Conservation (phyloP, 2,888 invertebrate genomes). For the Scelioninae gen. 1 region DNA sequence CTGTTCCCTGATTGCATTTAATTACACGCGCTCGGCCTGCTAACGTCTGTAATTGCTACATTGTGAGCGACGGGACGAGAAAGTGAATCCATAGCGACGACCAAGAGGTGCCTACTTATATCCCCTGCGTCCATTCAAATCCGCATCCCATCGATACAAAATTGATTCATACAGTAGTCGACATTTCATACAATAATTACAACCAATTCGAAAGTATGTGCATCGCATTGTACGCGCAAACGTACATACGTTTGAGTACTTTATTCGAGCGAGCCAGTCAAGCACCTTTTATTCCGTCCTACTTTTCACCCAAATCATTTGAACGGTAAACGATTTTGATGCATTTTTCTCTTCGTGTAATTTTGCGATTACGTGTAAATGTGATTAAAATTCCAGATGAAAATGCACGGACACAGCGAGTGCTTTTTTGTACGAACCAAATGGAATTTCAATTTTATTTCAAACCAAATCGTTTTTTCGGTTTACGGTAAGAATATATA, state of each 20-base stretch:
- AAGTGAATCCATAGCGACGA: conserved; percentile 64
- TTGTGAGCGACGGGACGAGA: conserved; percentile 76
- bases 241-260: conserved; percentile 51
- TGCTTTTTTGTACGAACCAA: conserved; percentile 34
- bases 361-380: conserved; percentile 53
- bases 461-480: background rate
- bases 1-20: conserved; percentile 83
- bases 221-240: conserved; percentile 53
- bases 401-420: conserved; percentile 31
- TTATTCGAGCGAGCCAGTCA: conserved; percentile 57
- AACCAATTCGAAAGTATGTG: conserved; percentile 45
- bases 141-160: conserved; percentile 47
- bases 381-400: conserved; percentile 53
- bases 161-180: conserved; percentile 50
- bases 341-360: conserved; percentile 52
- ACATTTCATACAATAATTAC: conserved; percentile 63
- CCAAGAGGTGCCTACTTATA: conserved; percentile 53
- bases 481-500: background rate
- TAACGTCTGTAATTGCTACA: conserved; percentile 79
- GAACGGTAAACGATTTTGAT: conserved; percentile 49
- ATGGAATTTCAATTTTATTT: conserved; percentile 26
- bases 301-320: conserved; percentile 57
- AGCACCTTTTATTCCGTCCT: conserved; percentile 54
- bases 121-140: conserved; percentile 42
- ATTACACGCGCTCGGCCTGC: conserved; percentile 81